Base-by-base conservation (phyloP, 2,888 invertebrate genomes). In the Yponomeuta malinellus region DNA sequence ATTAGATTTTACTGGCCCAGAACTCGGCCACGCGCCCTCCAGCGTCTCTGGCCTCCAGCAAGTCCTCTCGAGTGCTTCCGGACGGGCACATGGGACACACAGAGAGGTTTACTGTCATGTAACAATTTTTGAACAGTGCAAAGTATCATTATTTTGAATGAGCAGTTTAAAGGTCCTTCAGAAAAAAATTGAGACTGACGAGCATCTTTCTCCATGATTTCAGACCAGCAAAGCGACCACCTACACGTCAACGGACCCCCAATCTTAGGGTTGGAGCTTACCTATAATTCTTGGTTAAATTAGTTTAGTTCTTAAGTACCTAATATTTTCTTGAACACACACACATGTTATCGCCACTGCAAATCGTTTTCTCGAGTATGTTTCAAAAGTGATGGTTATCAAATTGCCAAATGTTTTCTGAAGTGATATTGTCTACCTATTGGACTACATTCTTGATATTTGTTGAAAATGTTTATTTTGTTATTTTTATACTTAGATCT, bases 191-290 rank as follows among this genome's bases (percentile, higher is more conserved):
- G 5, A 15, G 52, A 59, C 52, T 59, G 52, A 59, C 5, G 12
- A 15, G 52, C 2, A 15, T 59, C 52, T 15, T 59, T 59, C 52
- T 59, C 15, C 15, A 59, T 15, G 2, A 63, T n/a, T 89, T 74
- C 88, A 90, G 90, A 88, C 87, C 9, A 89, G 88, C 77, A 90
- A 89, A 82, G 83, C 81, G 15, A 81, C 86, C 43, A 83, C 87
- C 64, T 88, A 83, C 74, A 77, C 84, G 0, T 86, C 87, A 12
- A 84, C 83, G 69, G 89, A 90, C 74, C 84, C 83, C 8, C 86
- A 88, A 78, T 82, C 85, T 71, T 86, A 85, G 76, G 74, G 73
- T 65, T 31, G 29, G 29, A 33, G 33, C 33, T 65, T 69, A 52
- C 8, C 15, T 59, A 59, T 59, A 15, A 15, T 15, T 59, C 12